Conservation (phyloP, 2,113 vertebrate genomes). For the Brachypteracias leptosomus region DNA sequence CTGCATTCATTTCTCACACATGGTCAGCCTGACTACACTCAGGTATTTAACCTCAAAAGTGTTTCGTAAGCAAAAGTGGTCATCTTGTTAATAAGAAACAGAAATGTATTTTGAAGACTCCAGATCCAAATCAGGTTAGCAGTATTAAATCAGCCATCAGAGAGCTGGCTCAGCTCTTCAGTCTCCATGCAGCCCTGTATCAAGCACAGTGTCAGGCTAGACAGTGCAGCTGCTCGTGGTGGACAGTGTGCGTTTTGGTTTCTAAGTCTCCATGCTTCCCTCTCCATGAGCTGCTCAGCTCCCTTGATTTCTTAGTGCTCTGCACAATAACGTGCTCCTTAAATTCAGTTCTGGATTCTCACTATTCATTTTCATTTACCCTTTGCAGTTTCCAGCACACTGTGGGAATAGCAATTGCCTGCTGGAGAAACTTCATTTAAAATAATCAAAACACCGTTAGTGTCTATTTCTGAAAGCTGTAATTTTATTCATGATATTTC, state of each 20-base stretch:
- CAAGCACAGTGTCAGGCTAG: neutral
- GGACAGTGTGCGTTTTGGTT: accelerated
- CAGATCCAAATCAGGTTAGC: neutral
- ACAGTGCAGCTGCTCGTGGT: neutral
- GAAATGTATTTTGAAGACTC: neutral
- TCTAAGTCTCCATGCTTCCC: neutral
- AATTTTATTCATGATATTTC: neutral
- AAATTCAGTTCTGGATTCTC: neutral
- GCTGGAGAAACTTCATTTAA: neutral
- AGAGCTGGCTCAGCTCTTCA: neutral
- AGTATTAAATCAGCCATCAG: neutral
- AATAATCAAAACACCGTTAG: neutral
- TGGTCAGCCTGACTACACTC: neutral
- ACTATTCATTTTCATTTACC: neutral
- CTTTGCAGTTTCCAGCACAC: neutral
- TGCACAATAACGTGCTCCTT: neutral
- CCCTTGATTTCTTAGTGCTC: neutral
- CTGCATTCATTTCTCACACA: neutral
- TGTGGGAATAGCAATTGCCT: neutral
- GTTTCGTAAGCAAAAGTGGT: neutral
- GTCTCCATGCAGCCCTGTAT: neutral
- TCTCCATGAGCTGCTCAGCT: neutral
- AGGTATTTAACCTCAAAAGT: neutral
- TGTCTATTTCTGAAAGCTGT: neutral
- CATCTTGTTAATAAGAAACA: neutral